Evolutionary conservation across 1,140 invertebrate species (phyloP), one percentile per base, ranked within the genome.

Genomic region (Elymnias hypermnestra): DNA sequence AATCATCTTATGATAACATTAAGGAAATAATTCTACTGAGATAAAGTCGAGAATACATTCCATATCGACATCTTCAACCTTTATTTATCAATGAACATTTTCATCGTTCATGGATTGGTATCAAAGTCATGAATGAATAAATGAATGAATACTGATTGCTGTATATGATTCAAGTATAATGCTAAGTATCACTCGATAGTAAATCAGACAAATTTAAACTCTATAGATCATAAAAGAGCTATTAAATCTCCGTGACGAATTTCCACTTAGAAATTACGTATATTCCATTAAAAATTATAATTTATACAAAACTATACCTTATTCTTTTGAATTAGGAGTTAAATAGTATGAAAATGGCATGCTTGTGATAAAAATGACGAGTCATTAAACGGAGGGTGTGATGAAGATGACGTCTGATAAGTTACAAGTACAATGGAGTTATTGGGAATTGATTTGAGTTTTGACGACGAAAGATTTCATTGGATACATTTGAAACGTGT

Each of bases 391-490:
- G 55, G 57, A 53, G 50, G 45, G 56, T 67, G 59, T 65, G 72
- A 68, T 68, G 47, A 69, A 74, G 75, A 79, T 79, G 64, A 64
- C 64, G 69, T 65, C 54, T 25, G 75, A 79, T 79, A 61, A 59
- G 40, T 52, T 56, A 65, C 58, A 57, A 57, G 40, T 46, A 73
- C 72, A 73, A 78, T 68, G 53, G 58, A 53, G 50, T 49, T 65
- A 60, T 63, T 56, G 40, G 54, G 41, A 71, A 74, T 65, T 57
- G 62, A 72, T 73, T 73, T 57, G 55, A 66, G 59, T 58, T 69
- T 43, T 48, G 46, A 57, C 48, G 58, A 65, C 57, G 51, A 45
- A 39, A 52, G 43, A 33, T 33, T 22, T 13, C 18, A 22, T 33
- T 4, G 29, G 10, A n/a, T 42, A 13, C n/a, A n/a, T 29, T 42